Base-by-base conservation (phyloP, 2,888 invertebrate genomes). In the Polymixis flavicincta region DNA sequence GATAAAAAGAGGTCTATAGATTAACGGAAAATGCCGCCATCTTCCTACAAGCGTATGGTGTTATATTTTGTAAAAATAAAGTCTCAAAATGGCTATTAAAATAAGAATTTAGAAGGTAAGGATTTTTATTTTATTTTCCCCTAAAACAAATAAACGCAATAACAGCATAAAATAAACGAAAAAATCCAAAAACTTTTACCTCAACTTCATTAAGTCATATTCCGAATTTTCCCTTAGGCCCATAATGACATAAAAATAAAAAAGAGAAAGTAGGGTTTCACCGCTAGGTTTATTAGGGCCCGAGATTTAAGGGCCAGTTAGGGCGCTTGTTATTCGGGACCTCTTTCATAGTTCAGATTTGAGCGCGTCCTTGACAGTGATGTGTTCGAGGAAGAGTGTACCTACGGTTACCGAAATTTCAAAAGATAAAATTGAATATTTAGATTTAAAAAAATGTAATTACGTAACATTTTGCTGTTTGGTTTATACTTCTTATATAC, bases 231-330 rank as follows among this genome's bases (percentile, higher is more conserved):
- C 59, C 68, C 74, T 63, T 28, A 52, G 65, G 78, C 61, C 72
- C 74, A 78, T 85, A 85, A 87, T 76, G 75, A 85, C 76, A 85
- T 86, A 85, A 87, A 83, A 79, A 70, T 63, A 85, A 81, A 87
- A 86, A 85, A 74, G 71, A 76, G 69, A 77, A 85, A 85, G 82
- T 87, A 71, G 71, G 85, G 63, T 87, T 76, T 28, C 72, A 60
- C 78, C 72, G 63, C 52, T 78, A 82, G 72, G 78, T 85, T 85
- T 85, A 85, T 87, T 82, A 87, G 68, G 83, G 63, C 69, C 60
- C 60, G 75, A 82, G 78, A 76, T 85, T 87, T 87, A 87, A 75
- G 59, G 70, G 70, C 76, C 70, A 55, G 75, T 81, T 80, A 59
- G 74, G 71, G 70, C 59, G 67, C 76, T 70, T 87, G 72, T 85